Evolutionary conservation across 2,797 vertebrate genomes (phyloP), one percentile per base, ranked within the genome.

Genomic region (Sciaenops ocellatus): DNA sequence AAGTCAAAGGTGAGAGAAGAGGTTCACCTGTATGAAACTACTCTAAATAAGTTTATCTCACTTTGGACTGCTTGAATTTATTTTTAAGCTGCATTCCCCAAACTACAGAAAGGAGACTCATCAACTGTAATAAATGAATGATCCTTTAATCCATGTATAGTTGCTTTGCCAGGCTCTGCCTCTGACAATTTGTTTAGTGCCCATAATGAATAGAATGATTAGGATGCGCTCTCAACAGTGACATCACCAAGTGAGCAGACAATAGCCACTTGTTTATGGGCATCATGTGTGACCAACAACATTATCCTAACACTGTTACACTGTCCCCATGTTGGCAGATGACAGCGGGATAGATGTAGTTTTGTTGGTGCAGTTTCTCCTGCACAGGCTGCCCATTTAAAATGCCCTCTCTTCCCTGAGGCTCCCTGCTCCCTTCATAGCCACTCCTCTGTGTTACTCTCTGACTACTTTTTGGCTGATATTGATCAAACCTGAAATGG

Each of bases 401-500:
- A 85, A 83, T 65, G 48, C 42, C 22, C 38, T 28, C 1, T 73
- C 69, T 63, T 81, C 80, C 76, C 87, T 1, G 8, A 73, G 83
- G 84, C 83, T 71, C 61, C 56, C 3, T 41, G 57, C 74, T 73
- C 74, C 69, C 50, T 76, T 80, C 82, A 88, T 79, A 74, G 79
- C 70, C 60, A 72, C 68, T 80, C 67, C 69, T 67, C 48, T 75
- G 80, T 78, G 82, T 69, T 76, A 61, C 76, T 80, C 81, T 55
- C 79, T 68, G 73, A 78, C 88, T 83, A 76, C 80, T 66, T 83
- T 92, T 89, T 69, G 83, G 80, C 77, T 87, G 88, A 91, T 92
- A 93, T 93, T 91, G 94, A 94, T 94, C 89, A 88, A 89, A 87
- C 82, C 65, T 89, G 90, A 92, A 94, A 93, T 88, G 54, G 79